A percentile compares a stretch with the other conserved stretches of the same genome.
Evolutionary conservation across 1,140 invertebrate genomes (phyloP).

Genomic region (Drosophila seguyi): DNA sequence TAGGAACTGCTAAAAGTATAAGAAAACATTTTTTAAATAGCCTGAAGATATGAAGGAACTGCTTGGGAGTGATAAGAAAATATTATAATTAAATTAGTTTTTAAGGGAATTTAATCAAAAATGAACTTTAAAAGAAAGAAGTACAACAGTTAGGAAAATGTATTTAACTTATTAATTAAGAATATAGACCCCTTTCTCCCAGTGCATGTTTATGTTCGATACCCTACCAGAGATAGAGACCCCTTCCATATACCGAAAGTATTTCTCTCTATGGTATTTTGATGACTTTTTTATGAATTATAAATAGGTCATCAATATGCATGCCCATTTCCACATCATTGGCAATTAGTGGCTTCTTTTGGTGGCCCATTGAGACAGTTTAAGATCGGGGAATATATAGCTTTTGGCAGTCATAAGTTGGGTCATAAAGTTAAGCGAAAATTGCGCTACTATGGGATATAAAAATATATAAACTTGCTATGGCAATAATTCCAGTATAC

Average conservation of each 20-base stretch:
- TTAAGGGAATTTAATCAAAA: not conserved
- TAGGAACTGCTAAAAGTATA: no score
- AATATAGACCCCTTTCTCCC: not conserved
- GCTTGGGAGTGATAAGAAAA: no score
- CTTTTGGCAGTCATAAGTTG: not conserved
- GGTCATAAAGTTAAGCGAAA: not conserved
- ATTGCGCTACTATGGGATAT: not conserved
- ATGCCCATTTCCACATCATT: constrained; percentile 1
- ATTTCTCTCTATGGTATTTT: not conserved
- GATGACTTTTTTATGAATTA: constrained; percentile 1
- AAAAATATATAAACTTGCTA: no score
- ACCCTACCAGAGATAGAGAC: not conserved
- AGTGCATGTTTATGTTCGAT: constrained; percentile 10
- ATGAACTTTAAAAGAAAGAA: not conserved
- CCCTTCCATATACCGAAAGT: not conserved
- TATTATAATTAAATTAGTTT: no score
- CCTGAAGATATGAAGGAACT: not conserved
- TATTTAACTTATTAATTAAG: no score
- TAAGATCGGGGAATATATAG: not conserved
- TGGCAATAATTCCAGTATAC: not conserved
- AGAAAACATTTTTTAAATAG: not conserved
- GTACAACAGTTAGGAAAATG: not conserved
- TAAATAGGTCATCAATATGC: constrained; percentile 28
- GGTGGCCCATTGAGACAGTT: constrained; percentile 8
- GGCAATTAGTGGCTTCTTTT: constrained; percentile 22